Conservation (phyloP, 2,113 vertebrate genomes). For the Peromyscus leucopus region DNA sequence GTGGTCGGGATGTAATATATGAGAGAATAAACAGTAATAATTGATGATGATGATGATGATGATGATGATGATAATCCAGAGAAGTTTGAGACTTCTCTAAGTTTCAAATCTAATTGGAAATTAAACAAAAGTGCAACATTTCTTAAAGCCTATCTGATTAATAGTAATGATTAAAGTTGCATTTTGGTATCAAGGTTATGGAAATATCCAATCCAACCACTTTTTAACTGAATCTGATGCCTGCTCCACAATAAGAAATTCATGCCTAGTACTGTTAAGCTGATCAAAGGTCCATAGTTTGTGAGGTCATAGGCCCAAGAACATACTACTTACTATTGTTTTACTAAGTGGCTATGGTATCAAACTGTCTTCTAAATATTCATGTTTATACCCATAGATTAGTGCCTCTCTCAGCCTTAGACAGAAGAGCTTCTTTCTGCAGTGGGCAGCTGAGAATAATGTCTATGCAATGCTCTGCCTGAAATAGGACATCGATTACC, state of each 20-base stretch:
- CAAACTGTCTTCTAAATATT: neutral
- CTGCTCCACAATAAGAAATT: neutral
- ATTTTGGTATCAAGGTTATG: neutral
- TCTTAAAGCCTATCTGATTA: constrained; percentile 24
- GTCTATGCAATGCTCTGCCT: neutral
- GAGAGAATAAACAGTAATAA: neutral
- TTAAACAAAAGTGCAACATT: neutral
- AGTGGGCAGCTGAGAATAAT: neutral
- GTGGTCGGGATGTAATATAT: neutral
- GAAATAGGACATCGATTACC: neutral
- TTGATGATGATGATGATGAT: too few relatives aligned
- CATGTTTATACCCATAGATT: neutral
- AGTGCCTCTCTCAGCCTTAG: neutral
- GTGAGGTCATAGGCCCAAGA: neutral
- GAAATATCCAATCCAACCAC: neutral
- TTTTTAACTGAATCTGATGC: neutral
- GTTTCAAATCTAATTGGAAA: neutral
- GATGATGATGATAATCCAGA: neutral
- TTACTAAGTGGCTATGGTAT: neutral
- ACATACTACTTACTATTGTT: neutral
- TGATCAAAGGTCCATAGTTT: neutral
- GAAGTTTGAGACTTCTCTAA: neutral
- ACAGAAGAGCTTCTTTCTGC: neutral
- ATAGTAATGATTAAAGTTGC: neutral
- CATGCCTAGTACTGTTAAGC: neutral